Conservation (phyloP, 37 sponge, comb jelly and placozoan genomes). For the Halichondria panicea region DNA sequence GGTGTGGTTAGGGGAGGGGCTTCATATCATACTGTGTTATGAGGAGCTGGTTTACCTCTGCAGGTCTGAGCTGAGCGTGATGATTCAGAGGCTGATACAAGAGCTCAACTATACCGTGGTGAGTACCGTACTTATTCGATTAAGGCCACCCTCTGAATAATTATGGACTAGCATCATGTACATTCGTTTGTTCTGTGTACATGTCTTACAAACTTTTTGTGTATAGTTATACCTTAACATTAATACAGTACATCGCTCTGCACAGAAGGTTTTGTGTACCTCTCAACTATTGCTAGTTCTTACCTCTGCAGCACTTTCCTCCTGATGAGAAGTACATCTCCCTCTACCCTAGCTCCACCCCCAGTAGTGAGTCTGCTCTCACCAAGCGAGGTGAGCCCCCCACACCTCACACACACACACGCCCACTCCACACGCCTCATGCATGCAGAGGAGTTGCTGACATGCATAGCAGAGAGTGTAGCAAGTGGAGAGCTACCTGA, state of each 20-base stretch:
- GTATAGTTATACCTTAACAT: not conserved
- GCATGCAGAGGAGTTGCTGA: slow-evolving; percentile 20
- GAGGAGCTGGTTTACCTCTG: not conserved
- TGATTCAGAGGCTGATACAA: not conserved
- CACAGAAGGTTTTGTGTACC: not conserved
- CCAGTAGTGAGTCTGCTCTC: slow-evolving; percentile 16
- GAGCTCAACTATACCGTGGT: slow-evolving; percentile 47
- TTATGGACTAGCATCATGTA: too few relatives aligned
- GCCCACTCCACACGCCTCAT: too few relatives aligned
- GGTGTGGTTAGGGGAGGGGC: too few relatives aligned
- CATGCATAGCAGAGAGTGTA: slow-evolving; percentile 20
- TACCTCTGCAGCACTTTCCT: slow-evolving; percentile 30
- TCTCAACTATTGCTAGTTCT: too few relatives aligned
- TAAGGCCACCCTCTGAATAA: too few relatives aligned
- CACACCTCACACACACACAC: not conserved
- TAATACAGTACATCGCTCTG: not conserved
- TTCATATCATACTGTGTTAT: too few relatives aligned
- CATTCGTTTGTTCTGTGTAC: too few relatives aligned
- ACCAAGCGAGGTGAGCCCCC: slow-evolving; percentile 17
- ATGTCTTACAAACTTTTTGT: too few relatives aligned
- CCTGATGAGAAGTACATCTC: slow-evolving; percentile 33
- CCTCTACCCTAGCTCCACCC: slow-evolving; percentile 29
- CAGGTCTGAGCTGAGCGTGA: slow-evolving; percentile 1
- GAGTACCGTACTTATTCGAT: not conserved
- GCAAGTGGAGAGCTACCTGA: slow-evolving; percentile 37